Conservation (phyloP, 2,888 invertebrate genomes). For the Dicycla oo region DNA sequence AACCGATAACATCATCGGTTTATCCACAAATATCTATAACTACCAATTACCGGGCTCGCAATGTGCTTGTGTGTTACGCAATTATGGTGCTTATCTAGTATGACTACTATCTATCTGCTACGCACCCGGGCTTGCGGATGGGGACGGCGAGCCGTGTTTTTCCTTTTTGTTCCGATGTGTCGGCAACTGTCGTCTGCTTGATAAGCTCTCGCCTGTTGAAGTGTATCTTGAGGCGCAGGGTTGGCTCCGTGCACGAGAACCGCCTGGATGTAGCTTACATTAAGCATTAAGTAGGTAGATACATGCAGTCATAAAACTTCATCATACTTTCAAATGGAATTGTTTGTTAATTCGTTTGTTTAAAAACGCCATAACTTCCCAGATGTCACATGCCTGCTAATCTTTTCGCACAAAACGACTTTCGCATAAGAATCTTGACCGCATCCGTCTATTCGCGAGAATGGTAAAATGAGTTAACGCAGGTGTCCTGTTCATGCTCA, state of each 20-base stretch:
- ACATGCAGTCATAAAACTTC: neutral
- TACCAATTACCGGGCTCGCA: too few relatives aligned
- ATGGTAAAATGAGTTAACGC: neutral
- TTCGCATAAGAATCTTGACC: neutral
- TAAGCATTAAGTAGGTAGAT: neutral
- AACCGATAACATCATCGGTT: too few relatives aligned
- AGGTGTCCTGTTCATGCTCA: conserved; percentile 54
- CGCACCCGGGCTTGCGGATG: conserved; percentile 72
- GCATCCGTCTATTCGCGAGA: neutral
- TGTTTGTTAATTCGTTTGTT: neutral
- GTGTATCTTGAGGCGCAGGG: conserved; percentile 89
- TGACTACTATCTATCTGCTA: neutral
- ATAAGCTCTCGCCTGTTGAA: conserved; percentile 82
- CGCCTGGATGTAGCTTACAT: conserved; percentile 70
- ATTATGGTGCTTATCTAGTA: too few relatives aligned
- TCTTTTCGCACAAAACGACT: neutral
- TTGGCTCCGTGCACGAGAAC: conserved; percentile 90
- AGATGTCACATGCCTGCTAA: neutral
- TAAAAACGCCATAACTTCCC: neutral
- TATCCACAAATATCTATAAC: too few relatives aligned
- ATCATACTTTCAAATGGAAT: neutral
- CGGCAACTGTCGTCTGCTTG: conserved; percentile 38
- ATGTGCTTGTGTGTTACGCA: too few relatives aligned
- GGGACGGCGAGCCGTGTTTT: conserved; percentile 48
- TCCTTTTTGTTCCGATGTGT: conserved; percentile 27